These are phyloP conservation scores for Stenchaetothrips biformis DNA, from an alignment of 2,888 invertebrate genomes.

Conservation along the genomic window DNA sequence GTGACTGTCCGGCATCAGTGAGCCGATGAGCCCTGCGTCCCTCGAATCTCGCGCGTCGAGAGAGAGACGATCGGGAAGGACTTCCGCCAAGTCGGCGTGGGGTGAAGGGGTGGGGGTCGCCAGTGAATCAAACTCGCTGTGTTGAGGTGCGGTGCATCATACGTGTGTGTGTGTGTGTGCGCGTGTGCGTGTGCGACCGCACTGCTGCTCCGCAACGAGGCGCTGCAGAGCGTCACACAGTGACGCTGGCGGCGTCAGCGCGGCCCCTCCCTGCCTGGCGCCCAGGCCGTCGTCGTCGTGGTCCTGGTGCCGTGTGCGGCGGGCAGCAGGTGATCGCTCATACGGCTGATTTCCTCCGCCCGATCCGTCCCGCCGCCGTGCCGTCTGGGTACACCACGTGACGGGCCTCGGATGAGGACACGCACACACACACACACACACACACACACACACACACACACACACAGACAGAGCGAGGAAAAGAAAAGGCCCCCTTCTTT, in stretches of 20 bases:
- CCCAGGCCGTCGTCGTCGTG: too few species aligned
- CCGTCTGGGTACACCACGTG: background rate
- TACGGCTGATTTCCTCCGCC: slow-evolving; percentile 1
- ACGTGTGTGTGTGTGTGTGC: slow-evolving; percentile 29
- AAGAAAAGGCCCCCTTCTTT: background rate
- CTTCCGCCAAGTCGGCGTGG: slow-evolving; percentile 26
- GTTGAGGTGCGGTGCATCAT: background rate
- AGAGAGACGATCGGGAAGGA: too few species aligned
- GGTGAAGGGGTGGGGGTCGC: background rate
- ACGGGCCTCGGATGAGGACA: background rate
- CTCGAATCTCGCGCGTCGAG: too few species aligned
- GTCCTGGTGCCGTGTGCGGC: too few species aligned
- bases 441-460: background rate
- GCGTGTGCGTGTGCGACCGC: background rate
- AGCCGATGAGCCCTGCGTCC: too few species aligned
- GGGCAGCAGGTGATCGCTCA: slow-evolving; percentile 10
- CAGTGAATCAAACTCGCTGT: background rate
- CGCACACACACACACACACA: background rate
- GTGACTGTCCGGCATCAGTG: background rate
- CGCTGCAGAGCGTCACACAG: too few species aligned
- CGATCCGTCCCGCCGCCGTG: background rate
- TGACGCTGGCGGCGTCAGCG: too few species aligned
- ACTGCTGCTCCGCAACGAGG: too few species aligned
- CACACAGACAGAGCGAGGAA: background rate
- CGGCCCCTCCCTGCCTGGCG: too few species aligned